Base-by-base conservation (phyloP, 2,113 vertebrate genomes). In the Dolichallabes microphthalmus region DNA sequence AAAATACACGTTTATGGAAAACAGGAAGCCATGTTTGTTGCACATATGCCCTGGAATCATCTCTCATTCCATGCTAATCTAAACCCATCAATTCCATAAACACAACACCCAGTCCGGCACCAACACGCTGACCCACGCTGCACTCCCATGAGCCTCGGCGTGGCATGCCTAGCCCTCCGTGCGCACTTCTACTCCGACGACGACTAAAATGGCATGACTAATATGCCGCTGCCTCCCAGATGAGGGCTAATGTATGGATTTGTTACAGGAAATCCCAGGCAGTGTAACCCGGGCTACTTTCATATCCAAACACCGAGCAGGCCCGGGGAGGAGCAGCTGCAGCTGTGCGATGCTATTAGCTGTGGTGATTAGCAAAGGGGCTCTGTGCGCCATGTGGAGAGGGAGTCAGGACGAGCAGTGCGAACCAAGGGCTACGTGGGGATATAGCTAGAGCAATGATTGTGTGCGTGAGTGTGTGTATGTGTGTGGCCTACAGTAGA, bases 81-180 rank as follows among this genome's bases (percentile, higher is more conserved):
- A n/a, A 66, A 15, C 10, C 69, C 20, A 66, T 32, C 68, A 73
- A 55, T 71, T 52, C 19, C 13, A 32, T 27, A 32, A 45, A 32
- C 32, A 64, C 58, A 52, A 35, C 60, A 53, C 50, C 32, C 19
- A 50, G 25, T 66, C 92, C 92, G 90, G 91, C 90, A 92, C 92
- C 90, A 90, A 92, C 92, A 93, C 93, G 90, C 90, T 89, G 92
- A 91, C 92, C 94, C 92, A 92, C 87, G 91, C 92, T 90, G 88
- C 92, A 90, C 88, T 93, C 93, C 93, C 93, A 92, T 90, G 92
- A 92, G 92, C 88, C 90, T 91, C 88, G 87, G 88, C 91, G 90
- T 52, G 68, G 80, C 82, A 75, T 71, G 81, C 63, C 76, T 69
- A 82, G 75, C 78, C 68, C 87, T 84, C 64, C 61, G n/a, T 77